A percentile compares a stretch with the other conserved stretches of the same genome.
Evolutionary conservation across 2,113 vertebrate species (phyloP).

Genomic region (Redunca redunca): DNA sequence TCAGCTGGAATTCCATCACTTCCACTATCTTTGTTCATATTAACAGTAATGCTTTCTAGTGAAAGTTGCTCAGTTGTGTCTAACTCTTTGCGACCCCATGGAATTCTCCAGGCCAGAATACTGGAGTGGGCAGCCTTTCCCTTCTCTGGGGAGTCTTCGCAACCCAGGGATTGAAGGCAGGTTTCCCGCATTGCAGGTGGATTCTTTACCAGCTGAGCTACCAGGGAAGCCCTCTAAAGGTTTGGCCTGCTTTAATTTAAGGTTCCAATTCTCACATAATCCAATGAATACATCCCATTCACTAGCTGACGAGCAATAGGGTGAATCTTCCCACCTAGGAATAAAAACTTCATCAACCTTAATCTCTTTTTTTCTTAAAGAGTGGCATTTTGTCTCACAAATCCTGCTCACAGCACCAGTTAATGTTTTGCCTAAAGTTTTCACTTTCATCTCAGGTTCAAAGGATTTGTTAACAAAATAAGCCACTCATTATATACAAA

Average conservation of each 20-base stretch:
- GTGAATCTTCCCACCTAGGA: not conserved
- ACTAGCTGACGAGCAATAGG: not conserved
- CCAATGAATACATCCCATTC: not conserved
- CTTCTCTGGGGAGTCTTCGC: not conserved
- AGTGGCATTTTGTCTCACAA: not conserved
- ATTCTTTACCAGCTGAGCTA: not conserved
- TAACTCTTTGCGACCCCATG: not conserved
- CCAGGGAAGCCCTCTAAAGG: not conserved
- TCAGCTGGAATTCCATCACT: not conserved
- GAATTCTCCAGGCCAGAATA: not conserved
- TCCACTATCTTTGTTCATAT: not conserved
- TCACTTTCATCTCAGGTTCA: not conserved
- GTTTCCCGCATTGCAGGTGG: not conserved
- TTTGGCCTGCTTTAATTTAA: not conserved
- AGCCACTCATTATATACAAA: not conserved
- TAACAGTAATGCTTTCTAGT: not conserved
- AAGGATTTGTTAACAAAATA: not conserved
- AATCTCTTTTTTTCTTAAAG: not conserved
- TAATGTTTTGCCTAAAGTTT: not conserved
- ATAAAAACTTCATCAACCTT: not conserved
- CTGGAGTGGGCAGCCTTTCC: not conserved
- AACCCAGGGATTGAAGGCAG: not conserved
- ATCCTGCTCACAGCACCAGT: not conserved
- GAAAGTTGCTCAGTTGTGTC: not conserved
- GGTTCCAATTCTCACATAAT: not conserved